Evolutionary conservation across 2,113 vertebrate genomes (phyloP).

Genomic region (Amblyornis subalaris): DNA sequence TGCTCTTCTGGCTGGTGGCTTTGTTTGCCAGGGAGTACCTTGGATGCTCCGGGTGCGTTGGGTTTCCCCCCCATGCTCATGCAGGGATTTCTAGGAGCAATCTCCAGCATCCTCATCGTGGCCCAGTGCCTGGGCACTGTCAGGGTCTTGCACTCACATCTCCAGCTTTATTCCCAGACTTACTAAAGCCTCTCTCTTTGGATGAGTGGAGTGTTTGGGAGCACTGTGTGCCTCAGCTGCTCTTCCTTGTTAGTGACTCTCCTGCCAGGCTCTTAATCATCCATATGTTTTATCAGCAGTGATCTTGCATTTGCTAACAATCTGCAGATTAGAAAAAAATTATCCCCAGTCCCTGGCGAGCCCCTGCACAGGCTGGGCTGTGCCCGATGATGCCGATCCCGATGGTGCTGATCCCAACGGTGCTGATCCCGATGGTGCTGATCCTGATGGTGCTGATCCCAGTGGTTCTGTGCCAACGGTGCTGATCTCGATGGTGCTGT

Average conservation of each 20-base stretch:
- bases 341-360: not conserved
- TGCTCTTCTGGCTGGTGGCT: not conserved
- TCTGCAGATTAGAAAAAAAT: not conserved
- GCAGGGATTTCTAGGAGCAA: not conserved
- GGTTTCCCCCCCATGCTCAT: rapidly evolving
- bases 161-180: rapidly evolving
- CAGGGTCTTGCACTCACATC: rapidly evolving
- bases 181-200: not conserved
- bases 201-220: not conserved
- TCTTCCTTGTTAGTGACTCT: not conserved
- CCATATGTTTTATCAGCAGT: conserved; percentile 19
- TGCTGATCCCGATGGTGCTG: not conserved
- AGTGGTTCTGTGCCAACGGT: not conserved
- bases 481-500: no score
- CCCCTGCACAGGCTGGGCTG: rapidly evolving
- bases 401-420: not conserved
- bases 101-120: rapidly evolving
- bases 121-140: rapidly evolving
- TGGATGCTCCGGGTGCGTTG: rapidly evolving
- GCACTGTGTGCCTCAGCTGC: not conserved
- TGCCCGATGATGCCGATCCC: not conserved
- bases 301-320: conserved; percentile 1
- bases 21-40: not conserved
- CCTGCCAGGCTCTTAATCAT: conserved; percentile 20
- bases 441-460: not conserved